Percentiles rank a stretch among this genome's conserved stretches.
These are phyloP conservation scores for Saccostrea glomerata DNA, from an alignment of 1,140 invertebrate genomes.

Conservation along the genomic window DNA sequence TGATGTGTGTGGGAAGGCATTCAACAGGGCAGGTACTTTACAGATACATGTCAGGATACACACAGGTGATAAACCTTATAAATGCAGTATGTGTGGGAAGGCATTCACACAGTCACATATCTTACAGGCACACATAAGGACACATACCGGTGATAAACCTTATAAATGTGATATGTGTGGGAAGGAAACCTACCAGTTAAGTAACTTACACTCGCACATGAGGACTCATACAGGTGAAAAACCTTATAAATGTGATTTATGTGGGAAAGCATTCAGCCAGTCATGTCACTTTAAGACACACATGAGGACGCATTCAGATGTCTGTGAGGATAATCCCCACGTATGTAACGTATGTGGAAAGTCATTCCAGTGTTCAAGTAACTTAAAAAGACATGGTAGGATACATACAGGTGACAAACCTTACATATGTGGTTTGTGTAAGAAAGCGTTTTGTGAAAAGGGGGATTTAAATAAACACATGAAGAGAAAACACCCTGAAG, in stretches of 20 bases:
- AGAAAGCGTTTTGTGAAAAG: conserved; percentile 8
- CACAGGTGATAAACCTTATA: conserved; percentile 49
- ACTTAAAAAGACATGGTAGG: neutral
- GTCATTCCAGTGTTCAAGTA: neutral
- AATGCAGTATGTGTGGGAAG: conserved; percentile 44
- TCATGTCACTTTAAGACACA: neutral
- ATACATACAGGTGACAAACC: conserved; percentile 43
- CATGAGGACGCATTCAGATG: conserved; percentile 17
- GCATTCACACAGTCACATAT: neutral
- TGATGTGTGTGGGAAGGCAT: conserved; percentile 35
- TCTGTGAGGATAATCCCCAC: neutral
- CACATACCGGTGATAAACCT: conserved; percentile 42
- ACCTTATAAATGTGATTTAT: conserved; percentile 23
- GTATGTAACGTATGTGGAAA: conserved; percentile 31
- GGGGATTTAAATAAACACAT: conserved; percentile 38
- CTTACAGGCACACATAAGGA: conserved; percentile 30
- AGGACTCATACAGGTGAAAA: conserved; percentile 38
- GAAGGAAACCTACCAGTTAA: neutral
- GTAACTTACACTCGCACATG: conserved; percentile 9
- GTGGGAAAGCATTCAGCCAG: neutral
- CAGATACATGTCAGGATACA: conserved; percentile 44
- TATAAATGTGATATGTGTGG: conserved; percentile 49
- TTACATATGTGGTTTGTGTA: conserved; percentile 42
- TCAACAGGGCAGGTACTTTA: neutral
- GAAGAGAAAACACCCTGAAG: conserved; percentile 32